Evolutionary conservation across 2,797 vertebrate genomes (phyloP).

Genomic region (Loris lydekkerianus): DNA sequence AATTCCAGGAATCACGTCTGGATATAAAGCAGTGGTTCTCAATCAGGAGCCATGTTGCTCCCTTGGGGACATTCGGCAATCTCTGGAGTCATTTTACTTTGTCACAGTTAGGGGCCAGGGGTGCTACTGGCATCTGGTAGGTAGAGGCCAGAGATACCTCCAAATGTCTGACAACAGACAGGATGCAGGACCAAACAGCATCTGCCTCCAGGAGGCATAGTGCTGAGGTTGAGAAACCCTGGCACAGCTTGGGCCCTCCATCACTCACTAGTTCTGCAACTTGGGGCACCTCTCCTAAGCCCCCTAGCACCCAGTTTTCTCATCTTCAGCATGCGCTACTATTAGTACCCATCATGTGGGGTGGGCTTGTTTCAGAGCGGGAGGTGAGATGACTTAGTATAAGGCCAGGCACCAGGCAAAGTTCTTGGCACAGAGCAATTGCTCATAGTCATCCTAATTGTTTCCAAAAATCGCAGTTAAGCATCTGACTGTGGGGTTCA

Average conservation of each 20-base stretch:
- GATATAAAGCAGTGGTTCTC: neutral
- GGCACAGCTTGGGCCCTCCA: neutral
- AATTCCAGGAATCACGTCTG: neutral
- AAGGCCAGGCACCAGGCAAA: neutral
- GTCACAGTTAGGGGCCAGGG: neutral
- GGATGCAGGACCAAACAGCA: neutral
- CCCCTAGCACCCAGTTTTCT: neutral
- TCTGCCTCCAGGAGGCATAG: neutral
- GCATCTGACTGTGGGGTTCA: neutral
- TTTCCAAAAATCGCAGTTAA: neutral
- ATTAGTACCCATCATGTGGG: neutral
- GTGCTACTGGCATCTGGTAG: neutral
- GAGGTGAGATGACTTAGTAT: neutral
- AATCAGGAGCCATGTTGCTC: neutral
- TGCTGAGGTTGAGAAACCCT: neutral
- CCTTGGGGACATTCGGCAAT: neutral
- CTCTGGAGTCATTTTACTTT: neutral
- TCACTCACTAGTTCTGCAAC: neutral
- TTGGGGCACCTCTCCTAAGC: neutral
- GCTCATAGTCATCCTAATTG: neutral
- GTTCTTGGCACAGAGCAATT: too few relatives aligned
- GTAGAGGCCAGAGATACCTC: neutral
- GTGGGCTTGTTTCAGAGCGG: neutral
- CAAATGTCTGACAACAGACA: neutral
- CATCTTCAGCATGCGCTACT: neutral